Percentiles rank a stretch among this genome's conserved stretches.
These are phyloP conservation scores for Otolemur crassicaudatus DNA, from an alignment of 2,797 vertebrate genomes.

Conservation along the genomic window DNA sequence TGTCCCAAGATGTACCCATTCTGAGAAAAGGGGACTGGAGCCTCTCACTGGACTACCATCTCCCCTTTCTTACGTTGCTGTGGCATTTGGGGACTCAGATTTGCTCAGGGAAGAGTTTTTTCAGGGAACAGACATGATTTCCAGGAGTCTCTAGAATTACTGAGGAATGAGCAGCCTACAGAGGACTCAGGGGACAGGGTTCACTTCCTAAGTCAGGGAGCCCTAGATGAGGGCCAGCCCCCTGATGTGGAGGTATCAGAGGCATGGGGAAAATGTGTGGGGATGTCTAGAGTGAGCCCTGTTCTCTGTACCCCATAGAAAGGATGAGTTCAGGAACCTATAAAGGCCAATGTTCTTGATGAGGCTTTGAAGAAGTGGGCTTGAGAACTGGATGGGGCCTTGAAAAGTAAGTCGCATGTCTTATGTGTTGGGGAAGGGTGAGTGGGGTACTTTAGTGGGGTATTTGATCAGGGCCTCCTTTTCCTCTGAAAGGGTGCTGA, in stretches of 20 bases:
- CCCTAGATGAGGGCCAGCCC: background rate
- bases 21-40: background rate
- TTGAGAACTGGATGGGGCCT: background rate
- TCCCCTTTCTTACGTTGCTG: background rate
- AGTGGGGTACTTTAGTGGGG: background rate
- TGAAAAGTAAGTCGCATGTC: background rate
- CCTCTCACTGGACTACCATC: background rate
- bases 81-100: background rate
- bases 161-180: background rate
- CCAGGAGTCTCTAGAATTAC: background rate
- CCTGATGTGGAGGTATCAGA: background rate
- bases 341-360: background rate
- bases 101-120: background rate
- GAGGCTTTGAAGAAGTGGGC: background rate
- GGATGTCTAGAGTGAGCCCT: background rate
- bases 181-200: background rate
- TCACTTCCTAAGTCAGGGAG: background rate
- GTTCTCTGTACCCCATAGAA: background rate
- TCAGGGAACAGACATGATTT: background rate
- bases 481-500: background rate
- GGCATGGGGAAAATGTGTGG: background rate
- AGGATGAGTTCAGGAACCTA: background rate
- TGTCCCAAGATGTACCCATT: background rate
- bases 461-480: background rate
- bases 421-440: background rate